Percentiles rank a stretch among this genome's conserved stretches.
Conservation (phyloP, 2,888 invertebrate species). For the Papilio demoleus region DNA sequence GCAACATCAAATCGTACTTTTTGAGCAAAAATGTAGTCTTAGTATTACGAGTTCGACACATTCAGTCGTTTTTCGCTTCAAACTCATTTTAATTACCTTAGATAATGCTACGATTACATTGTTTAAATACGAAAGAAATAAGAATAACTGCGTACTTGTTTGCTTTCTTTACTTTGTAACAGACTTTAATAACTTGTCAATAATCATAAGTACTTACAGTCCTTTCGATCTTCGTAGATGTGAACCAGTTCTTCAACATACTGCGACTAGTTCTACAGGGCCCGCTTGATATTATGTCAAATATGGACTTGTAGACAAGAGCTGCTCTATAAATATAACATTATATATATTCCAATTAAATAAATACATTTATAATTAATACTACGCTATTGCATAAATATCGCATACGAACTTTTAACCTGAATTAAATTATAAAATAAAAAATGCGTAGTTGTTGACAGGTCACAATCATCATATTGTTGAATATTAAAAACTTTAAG, state of each 20-base stretch:
- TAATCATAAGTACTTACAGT: slow-evolving; percentile 1
- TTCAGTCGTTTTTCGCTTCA: too few relatives aligned
- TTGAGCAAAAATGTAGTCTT: too few relatives aligned
- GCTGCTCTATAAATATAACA: slow-evolving; percentile 32
- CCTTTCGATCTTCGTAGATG: slow-evolving; percentile 22
- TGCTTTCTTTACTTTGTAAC: too few relatives aligned
- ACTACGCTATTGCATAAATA: neutral
- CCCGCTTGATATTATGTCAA: slow-evolving; percentile 31
- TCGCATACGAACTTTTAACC: neutral
- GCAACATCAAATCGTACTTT: too few relatives aligned
- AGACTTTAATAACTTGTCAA: too few relatives aligned
- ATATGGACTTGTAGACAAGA: slow-evolving; percentile 37
- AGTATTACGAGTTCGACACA: too few relatives aligned
- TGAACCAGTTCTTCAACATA: slow-evolving; percentile 35
- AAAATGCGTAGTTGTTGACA: neutral
- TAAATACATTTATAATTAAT: slow-evolving; percentile 31
- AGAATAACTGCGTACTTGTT: too few relatives aligned
- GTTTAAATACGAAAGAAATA: too few relatives aligned
- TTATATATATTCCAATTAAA: slow-evolving; percentile 32
- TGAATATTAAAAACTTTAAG: too few relatives aligned
- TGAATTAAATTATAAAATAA: neutral
- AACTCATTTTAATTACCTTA: too few relatives aligned
- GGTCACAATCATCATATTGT: too few relatives aligned
- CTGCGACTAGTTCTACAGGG: slow-evolving; percentile 35
- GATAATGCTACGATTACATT: too few relatives aligned